Conservation (phyloP, 1,140 invertebrate genomes). For the Campodea augens region DNA sequence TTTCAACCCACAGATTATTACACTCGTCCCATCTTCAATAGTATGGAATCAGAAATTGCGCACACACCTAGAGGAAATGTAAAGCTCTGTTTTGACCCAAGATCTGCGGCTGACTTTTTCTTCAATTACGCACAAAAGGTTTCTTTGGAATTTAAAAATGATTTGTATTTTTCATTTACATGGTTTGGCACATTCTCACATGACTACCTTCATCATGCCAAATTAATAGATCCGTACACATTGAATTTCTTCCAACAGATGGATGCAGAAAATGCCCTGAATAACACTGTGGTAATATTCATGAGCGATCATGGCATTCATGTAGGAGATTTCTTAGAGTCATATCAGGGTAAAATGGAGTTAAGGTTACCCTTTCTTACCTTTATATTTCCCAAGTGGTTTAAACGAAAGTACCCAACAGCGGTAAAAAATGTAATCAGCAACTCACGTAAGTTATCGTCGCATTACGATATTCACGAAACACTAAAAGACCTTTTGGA, state of each 20-base stretch:
- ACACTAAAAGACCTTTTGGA: conserved; percentile 42
- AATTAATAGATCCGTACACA: conserved; percentile 36
- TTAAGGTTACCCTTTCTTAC: conserved; percentile 72
- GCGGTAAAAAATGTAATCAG: conserved; percentile 40
- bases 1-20: conserved; percentile 66
- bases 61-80: conserved; percentile 32
- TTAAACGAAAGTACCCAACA: conserved; percentile 36
- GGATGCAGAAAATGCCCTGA: conserved; percentile 17
- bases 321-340: conserved; percentile 57
- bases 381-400: conserved; percentile 53
- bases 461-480: conserved; percentile 67
- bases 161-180: conserved; percentile 44
- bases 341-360: conserved; percentile 67
- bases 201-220: conserved; percentile 51
- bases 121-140: not conserved
- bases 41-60: conserved; percentile 33
- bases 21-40: conserved; percentile 47
- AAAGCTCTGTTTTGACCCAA: conserved; percentile 38
- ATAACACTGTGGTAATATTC: conserved; percentile 44
- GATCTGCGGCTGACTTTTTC: conserved; percentile 20
- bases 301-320: conserved; percentile 85
- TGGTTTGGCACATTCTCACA: conserved; percentile 60
- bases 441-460: conserved; percentile 52
- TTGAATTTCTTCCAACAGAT: conserved; percentile 20
- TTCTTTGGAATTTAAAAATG: not conserved